These are phyloP conservation scores for Eupsittula cactorum DNA, from an alignment of 2,113 vertebrate genomes.

Conservation along the genomic window DNA sequence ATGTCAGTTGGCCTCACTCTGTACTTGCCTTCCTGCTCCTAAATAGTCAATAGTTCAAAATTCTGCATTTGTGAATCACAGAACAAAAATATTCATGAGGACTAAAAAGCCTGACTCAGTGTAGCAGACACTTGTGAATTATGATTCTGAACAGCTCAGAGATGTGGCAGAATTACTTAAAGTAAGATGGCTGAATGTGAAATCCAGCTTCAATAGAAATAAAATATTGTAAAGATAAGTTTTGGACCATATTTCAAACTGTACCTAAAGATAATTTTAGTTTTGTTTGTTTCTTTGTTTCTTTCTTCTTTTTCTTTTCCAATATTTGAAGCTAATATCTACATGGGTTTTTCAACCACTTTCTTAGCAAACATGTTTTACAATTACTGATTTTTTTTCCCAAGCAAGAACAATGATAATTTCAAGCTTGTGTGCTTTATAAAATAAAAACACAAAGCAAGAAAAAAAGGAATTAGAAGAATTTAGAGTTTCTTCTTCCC, in stretches of 20 bases:
- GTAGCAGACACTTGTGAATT: not conserved
- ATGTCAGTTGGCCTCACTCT: not conserved
- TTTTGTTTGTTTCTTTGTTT: not conserved
- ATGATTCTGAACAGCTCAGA: not conserved
- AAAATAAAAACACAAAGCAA: not conserved
- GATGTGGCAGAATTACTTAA: not conserved
- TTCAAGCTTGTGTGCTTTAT: not conserved
- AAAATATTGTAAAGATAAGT: not conserved
- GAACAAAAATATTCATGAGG: not conserved
- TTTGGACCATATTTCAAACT: not conserved
- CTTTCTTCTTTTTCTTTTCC: not conserved
- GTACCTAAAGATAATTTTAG: not conserved
- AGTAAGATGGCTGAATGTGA: not conserved
- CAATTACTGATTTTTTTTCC: not conserved
- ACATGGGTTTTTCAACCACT: not conserved
- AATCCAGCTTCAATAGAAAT: not conserved
- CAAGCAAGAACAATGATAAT: not conserved
- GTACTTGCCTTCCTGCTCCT: not conserved
- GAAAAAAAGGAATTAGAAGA: slow-evolving; percentile 9
- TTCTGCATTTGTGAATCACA: not conserved
- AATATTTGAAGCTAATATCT: not conserved
- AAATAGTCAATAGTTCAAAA: not conserved
- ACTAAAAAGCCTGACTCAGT: not conserved
- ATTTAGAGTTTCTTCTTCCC: not conserved
- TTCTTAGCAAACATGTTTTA: not conserved